A percentile compares a stretch with the other conserved stretches of the same genome.
Conservation (phyloP, 1,140 invertebrate genomes). For the Pemphigus obesinymphae region DNA sequence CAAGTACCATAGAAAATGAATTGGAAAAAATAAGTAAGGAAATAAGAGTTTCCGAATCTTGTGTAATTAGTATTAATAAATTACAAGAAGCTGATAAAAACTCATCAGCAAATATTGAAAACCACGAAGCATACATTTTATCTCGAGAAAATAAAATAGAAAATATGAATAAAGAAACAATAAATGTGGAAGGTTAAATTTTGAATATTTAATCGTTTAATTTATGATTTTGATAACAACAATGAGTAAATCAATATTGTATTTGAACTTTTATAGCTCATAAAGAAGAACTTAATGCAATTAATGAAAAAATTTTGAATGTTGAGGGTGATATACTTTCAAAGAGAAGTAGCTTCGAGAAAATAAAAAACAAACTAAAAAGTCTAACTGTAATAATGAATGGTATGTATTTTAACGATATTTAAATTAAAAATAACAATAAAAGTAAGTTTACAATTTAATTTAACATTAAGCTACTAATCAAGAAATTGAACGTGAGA, state of each 20-base stretch:
- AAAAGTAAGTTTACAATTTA: too few relatives aligned
- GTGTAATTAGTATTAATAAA: neutral
- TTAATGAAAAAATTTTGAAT: neutral
- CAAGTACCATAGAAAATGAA: neutral
- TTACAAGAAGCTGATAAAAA: neutral
- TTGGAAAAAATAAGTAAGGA: neutral
- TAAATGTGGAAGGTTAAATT: slow-evolving; percentile 13
- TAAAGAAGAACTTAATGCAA: neutral
- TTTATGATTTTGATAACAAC: neutral
- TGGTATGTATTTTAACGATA: neutral
- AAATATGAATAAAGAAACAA: slow-evolving; percentile 16
- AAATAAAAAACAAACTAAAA: neutral
- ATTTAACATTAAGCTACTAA: slow-evolving; percentile 11
- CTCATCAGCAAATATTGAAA: neutral
- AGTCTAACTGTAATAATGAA: neutral
- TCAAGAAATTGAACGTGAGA: slow-evolving; percentile 29
- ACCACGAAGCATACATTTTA: neutral
- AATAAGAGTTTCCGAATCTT: neutral
- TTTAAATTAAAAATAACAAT: neutral
- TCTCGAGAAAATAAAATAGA: neutral
- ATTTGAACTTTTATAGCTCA: neutral
- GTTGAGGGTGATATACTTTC: neutral
- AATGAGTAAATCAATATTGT: neutral
- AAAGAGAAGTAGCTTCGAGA: neutral
- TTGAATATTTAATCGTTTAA: neutral